These are phyloP conservation scores for Cinclus cinclus DNA, from an alignment of 2,113 vertebrate species.

Conservation along the genomic window DNA sequence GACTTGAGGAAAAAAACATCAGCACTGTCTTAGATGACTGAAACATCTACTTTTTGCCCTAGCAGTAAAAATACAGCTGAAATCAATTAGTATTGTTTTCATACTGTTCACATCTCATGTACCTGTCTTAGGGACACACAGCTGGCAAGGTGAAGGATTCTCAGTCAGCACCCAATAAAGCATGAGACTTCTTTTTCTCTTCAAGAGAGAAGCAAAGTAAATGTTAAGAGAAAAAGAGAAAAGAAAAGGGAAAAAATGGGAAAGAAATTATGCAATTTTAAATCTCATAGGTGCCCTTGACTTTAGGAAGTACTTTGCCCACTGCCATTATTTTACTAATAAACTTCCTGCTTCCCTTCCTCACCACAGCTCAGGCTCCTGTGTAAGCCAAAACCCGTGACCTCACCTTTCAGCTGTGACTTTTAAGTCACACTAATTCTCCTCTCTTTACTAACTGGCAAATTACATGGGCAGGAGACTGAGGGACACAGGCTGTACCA, in stretches of 20 bases:
- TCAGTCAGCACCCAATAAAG: neutral
- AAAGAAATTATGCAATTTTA: neutral
- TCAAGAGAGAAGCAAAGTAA: constrained; percentile 38
- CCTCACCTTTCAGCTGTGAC: neutral
- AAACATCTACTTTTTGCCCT: neutral
- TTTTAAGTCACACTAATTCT: constrained; percentile 35
- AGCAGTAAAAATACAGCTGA: neutral
- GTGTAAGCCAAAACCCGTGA: neutral
- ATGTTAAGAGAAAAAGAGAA: neutral
- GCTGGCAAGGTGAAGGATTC: neutral
- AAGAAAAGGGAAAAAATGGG: neutral
- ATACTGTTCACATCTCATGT: neutral
- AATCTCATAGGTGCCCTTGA: neutral
- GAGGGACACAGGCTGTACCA: constrained; percentile 3
- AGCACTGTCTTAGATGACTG: neutral
- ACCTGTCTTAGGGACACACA: neutral
- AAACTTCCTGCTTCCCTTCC: neutral
- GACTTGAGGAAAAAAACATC: neutral
- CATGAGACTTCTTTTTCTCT: neutral
- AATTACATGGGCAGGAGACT: constrained; percentile 1
- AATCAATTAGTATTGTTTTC: constrained; percentile 27
- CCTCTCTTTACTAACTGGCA: constrained; percentile 13
- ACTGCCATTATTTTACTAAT: constrained; percentile 17
- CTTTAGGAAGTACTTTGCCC: neutral
- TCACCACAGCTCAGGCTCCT: neutral